Evolutionary conservation across 2,797 vertebrate genomes (phyloP), one percentile per base, ranked within the genome.

Genomic region (Amniataba percoides): DNA sequence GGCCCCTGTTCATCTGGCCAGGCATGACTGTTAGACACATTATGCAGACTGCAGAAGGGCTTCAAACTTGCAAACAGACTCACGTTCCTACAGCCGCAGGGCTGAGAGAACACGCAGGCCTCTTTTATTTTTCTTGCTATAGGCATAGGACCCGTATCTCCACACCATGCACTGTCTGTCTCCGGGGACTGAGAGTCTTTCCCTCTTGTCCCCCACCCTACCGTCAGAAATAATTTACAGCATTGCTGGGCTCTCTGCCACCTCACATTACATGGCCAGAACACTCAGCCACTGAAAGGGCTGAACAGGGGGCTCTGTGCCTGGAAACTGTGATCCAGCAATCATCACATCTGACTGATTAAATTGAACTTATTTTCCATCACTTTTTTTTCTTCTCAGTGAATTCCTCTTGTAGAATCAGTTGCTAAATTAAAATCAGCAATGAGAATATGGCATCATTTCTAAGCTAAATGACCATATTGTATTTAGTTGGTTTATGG

Each of bases 171-270:
- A 76, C 67, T 52, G 77, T 77, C 78, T 88, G 83, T 88, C 84
- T 92, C 88, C 13, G 10, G 85, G 86, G 89, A 93, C 82, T 79
- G 80, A 61, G 19, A 91, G 84, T 87, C 83, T 80, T 86, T 92
- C 78, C 83, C 84, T 90, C 88, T 85, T 90, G 88, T 85, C 87
- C 80, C 81, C 88, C 82, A 87, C 82, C 88, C 82, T 82, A 84
- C 84, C 78, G 60, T 93, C 88, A 91, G 87, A 93, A 94, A 93
- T 92, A 91, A 93, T 93, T 93, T 92, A 93, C 92, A 90, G 85
- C 89, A 78, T 88, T 88, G 80, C 89, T 88, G 86, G 91, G 88
- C 90, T 91, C 81, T 85, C 88, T 91, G 90, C 92, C 91, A 92
- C 92, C 91, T 92, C 87, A 89, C 91, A 91, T 93, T 91, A 89